These are phyloP conservation scores for Chironomus tentans DNA, from an alignment of 2,888 invertebrate species.

Conservation along the genomic window DNA sequence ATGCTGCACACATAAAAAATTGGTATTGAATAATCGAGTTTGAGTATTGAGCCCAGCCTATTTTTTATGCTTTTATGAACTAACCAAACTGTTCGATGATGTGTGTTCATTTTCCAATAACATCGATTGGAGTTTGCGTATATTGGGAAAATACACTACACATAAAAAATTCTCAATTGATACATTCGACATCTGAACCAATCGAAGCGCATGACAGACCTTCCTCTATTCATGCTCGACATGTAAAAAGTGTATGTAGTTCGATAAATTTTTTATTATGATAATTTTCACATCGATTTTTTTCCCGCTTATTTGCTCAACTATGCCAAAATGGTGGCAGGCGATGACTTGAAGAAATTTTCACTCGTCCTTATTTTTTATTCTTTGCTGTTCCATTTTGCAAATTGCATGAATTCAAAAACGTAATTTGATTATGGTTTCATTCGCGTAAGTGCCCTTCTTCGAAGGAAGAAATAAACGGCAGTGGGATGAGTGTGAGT, in stretches of 20 bases:
- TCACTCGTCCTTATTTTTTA: not conserved
- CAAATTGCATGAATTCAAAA: constrained; percentile 19
- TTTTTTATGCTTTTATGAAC: not conserved
- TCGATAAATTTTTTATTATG: not conserved
- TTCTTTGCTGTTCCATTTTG: not conserved
- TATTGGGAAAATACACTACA: not conserved
- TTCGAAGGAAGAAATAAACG: too few species aligned
- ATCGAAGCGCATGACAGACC: constrained; percentile 7
- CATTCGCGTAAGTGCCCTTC: constrained; percentile 21
- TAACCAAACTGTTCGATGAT: not conserved
- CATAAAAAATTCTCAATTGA: not conserved
- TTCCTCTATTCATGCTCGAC: not conserved
- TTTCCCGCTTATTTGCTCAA: not conserved
- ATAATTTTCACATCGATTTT: not conserved
- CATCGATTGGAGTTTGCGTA: constrained; percentile 22
- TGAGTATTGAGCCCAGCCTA: not conserved
- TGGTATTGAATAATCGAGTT: not conserved
- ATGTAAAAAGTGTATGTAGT: too few species aligned
- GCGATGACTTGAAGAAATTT: constrained; percentile 10
- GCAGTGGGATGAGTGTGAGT: too few species aligned
- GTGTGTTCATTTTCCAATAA: not conserved
- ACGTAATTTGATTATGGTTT: constrained; percentile 11
- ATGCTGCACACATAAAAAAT: not conserved
- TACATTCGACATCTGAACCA: constrained; percentile 1
- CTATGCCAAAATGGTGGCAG: not conserved